A percentile compares a stretch with the other conserved stretches of the same genome.
These are phyloP conservation scores for Megalonaias nervosa DNA, from an alignment of 1,140 invertebrate species.

Conservation along the genomic window DNA sequence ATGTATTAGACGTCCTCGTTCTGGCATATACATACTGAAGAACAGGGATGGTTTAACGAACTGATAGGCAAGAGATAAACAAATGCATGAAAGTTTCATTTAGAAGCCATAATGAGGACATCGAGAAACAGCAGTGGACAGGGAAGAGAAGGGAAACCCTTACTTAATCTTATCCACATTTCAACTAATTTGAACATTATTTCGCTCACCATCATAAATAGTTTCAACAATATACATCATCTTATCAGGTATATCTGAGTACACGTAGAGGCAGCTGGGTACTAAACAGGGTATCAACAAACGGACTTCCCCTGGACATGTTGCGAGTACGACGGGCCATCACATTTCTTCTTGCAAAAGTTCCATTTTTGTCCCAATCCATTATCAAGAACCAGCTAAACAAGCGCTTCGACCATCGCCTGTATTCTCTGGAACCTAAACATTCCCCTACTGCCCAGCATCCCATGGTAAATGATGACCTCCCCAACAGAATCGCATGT, in stretches of 20 bases:
- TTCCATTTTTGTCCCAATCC: conserved; percentile 28
- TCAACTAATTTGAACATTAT: neutral
- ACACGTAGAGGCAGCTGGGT: conserved; percentile 73
- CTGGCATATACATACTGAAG: too few species aligned
- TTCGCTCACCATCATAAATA: too few species aligned
- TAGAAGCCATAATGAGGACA: too few species aligned
- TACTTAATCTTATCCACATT: neutral
- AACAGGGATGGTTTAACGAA: too few species aligned
- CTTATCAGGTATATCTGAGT: conserved; percentile 70
- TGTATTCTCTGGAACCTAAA: conserved; percentile 69
- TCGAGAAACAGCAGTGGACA: too few species aligned
- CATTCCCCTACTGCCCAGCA: conserved; percentile 72
- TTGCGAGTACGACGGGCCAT: conserved; percentile 22
- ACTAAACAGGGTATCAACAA: conserved; percentile 66
- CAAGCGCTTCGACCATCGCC: conserved; percentile 71
- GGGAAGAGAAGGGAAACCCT: neutral
- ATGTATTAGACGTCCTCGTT: too few species aligned
- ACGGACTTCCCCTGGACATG: conserved; percentile 59
- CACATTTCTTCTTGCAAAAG: neutral
- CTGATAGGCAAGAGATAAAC: too few species aligned
- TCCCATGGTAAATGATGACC: conserved; percentile 74
- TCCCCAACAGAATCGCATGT: conserved; percentile 73
- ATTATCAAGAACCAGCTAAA: conserved; percentile 30
- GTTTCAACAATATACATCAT: conserved; percentile 2
- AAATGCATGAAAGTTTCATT: too few species aligned